A percentile compares a stretch with the other conserved stretches of the same genome.
Conservation (phyloP, 37 sponge, comb jelly and placozoan species). For the Halichondria panicea region DNA sequence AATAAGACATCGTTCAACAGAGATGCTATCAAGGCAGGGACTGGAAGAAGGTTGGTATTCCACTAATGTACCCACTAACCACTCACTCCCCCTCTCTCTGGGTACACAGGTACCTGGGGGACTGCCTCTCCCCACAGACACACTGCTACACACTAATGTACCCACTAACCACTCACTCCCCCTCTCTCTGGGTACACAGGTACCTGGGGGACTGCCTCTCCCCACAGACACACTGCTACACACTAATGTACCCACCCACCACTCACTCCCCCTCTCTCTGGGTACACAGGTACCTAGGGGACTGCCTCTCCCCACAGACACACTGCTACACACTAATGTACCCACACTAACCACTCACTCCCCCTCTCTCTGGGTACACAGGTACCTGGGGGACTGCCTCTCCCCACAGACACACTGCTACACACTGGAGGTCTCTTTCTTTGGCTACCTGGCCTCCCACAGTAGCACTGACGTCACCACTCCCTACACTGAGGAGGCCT, state of each 20-base stretch:
- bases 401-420: constrained; percentile 82
- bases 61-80: not conserved
- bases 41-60: constrained; percentile 77
- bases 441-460: constrained; percentile 68
- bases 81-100: not conserved
- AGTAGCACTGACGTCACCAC: constrained; percentile 14
- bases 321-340: not conserved
- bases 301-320: not conserved
- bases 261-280: not conserved
- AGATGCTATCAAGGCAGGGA: constrained; percentile 94
- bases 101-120: not conserved
- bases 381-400: constrained; percentile 82
- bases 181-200: constrained; percentile 19
- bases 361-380: not conserved
- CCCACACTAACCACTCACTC: not conserved
- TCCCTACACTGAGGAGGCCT: constrained; percentile 75
- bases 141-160: not conserved
- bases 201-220: constrained; percentile 78
- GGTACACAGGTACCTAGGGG: not conserved
- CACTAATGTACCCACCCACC: not conserved
- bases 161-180: not conserved
- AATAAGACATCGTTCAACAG: constrained; percentile 89
- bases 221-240: not conserved
- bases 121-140: not conserved
- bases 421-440: constrained; percentile 97